phyloP scores from a whole-genome alignment of 2,113 vertebrate species.

The Podiceps cristatus region DNA sequence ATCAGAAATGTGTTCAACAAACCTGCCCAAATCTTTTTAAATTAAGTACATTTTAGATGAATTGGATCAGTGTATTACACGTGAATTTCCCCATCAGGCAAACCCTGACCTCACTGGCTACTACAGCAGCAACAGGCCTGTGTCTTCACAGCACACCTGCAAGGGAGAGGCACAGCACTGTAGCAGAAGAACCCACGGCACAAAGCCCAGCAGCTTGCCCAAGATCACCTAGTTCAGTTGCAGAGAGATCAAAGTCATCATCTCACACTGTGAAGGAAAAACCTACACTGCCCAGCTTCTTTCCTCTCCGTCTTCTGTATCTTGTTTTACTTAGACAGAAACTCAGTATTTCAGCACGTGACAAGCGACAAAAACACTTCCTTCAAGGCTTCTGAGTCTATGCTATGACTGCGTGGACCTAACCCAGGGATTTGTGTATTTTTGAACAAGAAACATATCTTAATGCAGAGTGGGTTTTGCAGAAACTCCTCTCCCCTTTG shows the following conservation, averaged over 20 bases:
- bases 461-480: background rate
- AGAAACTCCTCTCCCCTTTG: background rate
- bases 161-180: background rate
- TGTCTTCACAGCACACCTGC: background rate
- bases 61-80: background rate
- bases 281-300: background rate
- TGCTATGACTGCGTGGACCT: background rate
- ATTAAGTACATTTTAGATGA: background rate
- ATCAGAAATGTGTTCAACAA: background rate
- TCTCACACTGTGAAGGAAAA: background rate
- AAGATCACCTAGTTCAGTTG: background rate
- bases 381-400: background rate
- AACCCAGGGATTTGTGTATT: background rate
- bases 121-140: background rate
- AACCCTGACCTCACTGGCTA: background rate
- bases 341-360: background rate
- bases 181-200: background rate
- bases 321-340: background rate
- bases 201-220: background rate
- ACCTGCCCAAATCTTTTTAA: background rate
- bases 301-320: background rate
- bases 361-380: background rate
- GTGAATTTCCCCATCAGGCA: background rate
- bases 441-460: background rate
- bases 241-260: background rate